Percentiles rank a stretch among this genome's conserved stretches.
Evolutionary conservation across 2,113 vertebrate genomes (phyloP).

Genomic region (Caranx ignobilis): DNA sequence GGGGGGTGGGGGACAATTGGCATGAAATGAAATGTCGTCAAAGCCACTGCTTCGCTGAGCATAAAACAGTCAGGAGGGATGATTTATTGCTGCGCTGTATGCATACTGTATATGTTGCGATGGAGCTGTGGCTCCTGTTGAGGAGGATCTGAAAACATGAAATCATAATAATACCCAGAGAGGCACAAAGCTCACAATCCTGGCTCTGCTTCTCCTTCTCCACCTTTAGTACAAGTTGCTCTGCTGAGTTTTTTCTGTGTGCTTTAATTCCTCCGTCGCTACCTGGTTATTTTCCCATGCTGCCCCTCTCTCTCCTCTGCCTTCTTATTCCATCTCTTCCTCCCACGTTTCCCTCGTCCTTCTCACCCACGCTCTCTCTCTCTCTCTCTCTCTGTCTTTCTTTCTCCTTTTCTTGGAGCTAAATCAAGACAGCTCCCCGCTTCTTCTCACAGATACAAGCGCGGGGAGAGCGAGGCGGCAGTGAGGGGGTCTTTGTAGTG

Average conservation of each 20-base stretch:
- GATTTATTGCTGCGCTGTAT: conserved; percentile 71
- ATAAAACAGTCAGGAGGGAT: conserved; percentile 68
- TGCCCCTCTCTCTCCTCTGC: conserved; percentile 29
- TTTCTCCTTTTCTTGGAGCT: background rate
- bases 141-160: conserved; percentile 33
- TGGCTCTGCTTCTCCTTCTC: background rate
- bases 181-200: conserved; percentile 22
- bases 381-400: conserved; percentile 3
- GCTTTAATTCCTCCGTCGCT: conserved; percentile 4
- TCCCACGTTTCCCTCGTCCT: conserved; percentile 24
- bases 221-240: background rate
- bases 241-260: background rate
- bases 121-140: conserved; percentile 32
- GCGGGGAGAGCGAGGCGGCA: background rate
- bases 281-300: conserved; percentile 20
- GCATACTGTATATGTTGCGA: conserved; percentile 62
- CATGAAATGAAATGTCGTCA: conserved; percentile 78
- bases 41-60: conserved; percentile 62
- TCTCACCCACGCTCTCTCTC: conserved; percentile 16
- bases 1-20: conserved; percentile 59
- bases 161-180: conserved; percentile 37
- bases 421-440: conserved; percentile 41
- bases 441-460: conserved; percentile 25
- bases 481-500: conserved; percentile 60
- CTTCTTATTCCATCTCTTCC: conserved; percentile 30